Percentiles rank a stretch among this genome's conserved stretches.
Conservation (phyloP, 1,140 invertebrate genomes). For the Microplitis mediator region DNA sequence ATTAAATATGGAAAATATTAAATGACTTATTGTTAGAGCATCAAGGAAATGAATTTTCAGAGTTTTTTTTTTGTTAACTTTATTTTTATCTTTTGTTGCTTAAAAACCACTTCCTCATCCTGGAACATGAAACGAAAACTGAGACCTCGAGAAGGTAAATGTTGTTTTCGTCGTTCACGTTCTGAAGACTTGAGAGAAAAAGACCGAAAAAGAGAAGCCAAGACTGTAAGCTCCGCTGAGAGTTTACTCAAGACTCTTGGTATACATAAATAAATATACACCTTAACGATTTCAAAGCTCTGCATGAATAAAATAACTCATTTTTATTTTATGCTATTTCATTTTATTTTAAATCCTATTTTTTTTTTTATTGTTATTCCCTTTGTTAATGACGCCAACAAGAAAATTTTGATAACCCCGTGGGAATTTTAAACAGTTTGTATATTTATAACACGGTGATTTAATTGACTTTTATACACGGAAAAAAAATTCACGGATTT, state of each 20-base stretch:
- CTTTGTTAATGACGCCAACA: too few species aligned
- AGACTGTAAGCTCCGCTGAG: neutral
- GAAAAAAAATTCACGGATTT: too few species aligned
- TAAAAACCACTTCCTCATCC: neutral
- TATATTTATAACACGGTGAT: too few species aligned
- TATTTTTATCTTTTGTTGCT: neutral
- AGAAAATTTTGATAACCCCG: too few species aligned
- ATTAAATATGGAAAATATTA: neutral
- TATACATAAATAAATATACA: slow-evolving; percentile 25
- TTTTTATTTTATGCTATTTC: neutral
- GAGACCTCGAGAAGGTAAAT: neutral
- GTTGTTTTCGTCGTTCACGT: too few species aligned
- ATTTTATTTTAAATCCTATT: neutral
- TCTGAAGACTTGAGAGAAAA: too few species aligned
- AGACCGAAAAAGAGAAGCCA: neutral
- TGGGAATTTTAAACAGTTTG: too few species aligned
- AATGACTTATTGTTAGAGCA: neutral
- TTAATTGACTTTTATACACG: too few species aligned
- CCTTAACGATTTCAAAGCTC: slow-evolving; percentile 25
- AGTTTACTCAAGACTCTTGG: slow-evolving; percentile 13
- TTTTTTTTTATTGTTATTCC: neutral
- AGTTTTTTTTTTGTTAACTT: too few species aligned
- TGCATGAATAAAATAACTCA: slow-evolving; percentile 21
- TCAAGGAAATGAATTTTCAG: neutral
- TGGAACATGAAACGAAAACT: slow-evolving; percentile 3